Evolutionary conservation across 2,113 vertebrate genomes (phyloP).

Genomic region (Setophaga kirtlandii): DNA sequence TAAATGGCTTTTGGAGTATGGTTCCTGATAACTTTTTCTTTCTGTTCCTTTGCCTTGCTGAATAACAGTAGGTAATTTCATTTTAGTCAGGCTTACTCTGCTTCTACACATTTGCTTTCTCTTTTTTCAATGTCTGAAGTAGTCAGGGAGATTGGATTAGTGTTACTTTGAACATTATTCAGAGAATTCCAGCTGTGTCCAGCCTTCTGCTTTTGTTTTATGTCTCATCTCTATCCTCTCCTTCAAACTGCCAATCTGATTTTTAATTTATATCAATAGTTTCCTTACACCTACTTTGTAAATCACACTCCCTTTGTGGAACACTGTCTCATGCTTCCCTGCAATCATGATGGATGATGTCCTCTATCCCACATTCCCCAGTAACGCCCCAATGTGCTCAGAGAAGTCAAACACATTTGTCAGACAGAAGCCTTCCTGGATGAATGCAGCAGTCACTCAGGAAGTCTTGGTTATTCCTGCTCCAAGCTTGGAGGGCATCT

Average conservation of each 20-base stretch:
- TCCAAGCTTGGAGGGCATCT: constrained; percentile 43
- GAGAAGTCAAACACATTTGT: constrained; percentile 70
- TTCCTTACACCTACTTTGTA: constrained; percentile 44
- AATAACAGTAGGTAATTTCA: background rate
- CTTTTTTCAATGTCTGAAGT: background rate
- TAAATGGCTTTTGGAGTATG: background rate
- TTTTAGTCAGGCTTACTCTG: background rate
- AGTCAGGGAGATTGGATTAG: background rate
- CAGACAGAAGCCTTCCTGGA: constrained; percentile 52
- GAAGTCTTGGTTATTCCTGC: constrained; percentile 50
- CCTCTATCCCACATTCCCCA: constrained; percentile 44
- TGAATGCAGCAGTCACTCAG: constrained; percentile 54
- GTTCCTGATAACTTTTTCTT: background rate
- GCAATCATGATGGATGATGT: constrained; percentile 69
- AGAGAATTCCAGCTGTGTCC: background rate
- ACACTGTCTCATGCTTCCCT: constrained; percentile 56
- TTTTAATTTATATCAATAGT: constrained; percentile 39
- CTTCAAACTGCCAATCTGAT: constrained; percentile 1
- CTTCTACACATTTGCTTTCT: background rate
- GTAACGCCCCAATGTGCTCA: constrained; percentile 6
- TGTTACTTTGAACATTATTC: background rate
- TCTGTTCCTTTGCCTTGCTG: background rate
- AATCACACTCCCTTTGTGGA: constrained; percentile 40
- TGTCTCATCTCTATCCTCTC: background rate
- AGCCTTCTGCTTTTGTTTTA: background rate